Conservation (phyloP, 2,888 invertebrate species). For the Hyles lineata region DNA sequence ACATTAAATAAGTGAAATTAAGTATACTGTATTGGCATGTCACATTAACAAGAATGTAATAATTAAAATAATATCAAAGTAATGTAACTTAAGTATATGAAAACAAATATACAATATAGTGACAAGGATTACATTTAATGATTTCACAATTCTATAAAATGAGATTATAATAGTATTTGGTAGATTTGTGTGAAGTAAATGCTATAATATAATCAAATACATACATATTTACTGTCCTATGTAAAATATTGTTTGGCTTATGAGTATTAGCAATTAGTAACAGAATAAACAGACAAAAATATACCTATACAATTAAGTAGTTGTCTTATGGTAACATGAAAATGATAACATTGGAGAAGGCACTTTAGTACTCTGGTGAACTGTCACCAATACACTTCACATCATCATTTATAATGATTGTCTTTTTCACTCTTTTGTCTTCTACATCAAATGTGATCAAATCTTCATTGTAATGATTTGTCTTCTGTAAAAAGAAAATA, state of each 20-base stretch:
- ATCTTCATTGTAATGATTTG: slow-evolving; percentile 63
- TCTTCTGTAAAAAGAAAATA: slow-evolving; percentile 63
- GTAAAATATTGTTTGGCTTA: slow-evolving; percentile 28
- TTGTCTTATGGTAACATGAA: slow-evolving; percentile 17
- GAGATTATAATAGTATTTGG: slow-evolving; percentile 26
- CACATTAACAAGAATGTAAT: neutral
- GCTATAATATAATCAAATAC: neutral
- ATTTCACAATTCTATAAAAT: neutral
- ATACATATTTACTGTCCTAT: neutral
- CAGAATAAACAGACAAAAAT: slow-evolving; percentile 22
- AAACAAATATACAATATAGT: neutral
- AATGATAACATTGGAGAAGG: slow-evolving; percentile 55
- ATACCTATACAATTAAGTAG: slow-evolving; percentile 16
- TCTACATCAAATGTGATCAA: slow-evolving; percentile 77
- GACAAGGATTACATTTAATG: slow-evolving; percentile 4
- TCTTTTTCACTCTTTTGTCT: slow-evolving; percentile 64
- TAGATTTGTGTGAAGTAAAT: slow-evolving; percentile 21
- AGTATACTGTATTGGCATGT: neutral
- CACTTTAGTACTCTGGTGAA: slow-evolving; percentile 79
- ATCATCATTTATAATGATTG: slow-evolving; percentile 64
- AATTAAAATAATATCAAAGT: neutral
- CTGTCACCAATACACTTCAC: slow-evolving; percentile 68
- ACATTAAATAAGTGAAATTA: neutral
- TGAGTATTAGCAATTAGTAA: slow-evolving; percentile 43
- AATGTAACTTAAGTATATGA: neutral